A percentile compares a stretch with the other conserved stretches of the same genome.
phyloP scores from a whole-genome alignment of 2,797 vertebrate genomes.

The Mormyrops boulengeri region DNA sequence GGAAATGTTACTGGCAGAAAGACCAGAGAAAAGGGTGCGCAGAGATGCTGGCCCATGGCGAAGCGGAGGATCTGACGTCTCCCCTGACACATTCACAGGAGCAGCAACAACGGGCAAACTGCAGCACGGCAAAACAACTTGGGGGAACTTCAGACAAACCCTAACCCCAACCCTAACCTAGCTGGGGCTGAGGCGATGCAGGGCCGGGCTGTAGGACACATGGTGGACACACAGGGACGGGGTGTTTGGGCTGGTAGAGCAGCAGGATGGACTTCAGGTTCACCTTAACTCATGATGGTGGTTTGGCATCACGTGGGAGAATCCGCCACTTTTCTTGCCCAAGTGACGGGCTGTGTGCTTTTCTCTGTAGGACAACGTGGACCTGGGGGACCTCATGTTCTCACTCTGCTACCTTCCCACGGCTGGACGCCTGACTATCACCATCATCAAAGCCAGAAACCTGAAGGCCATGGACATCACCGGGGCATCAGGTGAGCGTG shows the following conservation, averaged over 20 bases:
- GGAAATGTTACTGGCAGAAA: neutral
- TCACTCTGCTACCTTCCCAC: conserved; percentile 97
- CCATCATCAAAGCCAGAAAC: conserved; percentile 96
- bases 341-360: neutral
- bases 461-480: conserved; percentile 99
- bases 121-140: neutral
- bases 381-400: conserved; percentile 97
- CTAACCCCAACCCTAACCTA: too few species aligned
- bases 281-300: neutral
- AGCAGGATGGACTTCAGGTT: neutral
- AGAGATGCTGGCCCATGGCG: neutral
- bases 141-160: neutral
- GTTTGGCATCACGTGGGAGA: neutral
- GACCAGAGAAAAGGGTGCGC: neutral
- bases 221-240: neutral
- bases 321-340: neutral
- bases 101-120: neutral
- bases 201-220: neutral
- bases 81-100: neutral
- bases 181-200: neutral
- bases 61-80: neutral
- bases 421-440: conserved; percentile 93
- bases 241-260: neutral
- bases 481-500: conserved; percentile 82
- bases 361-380: conserved; percentile 77